A percentile compares a stretch with the other conserved stretches of the same genome.
Conservation (phyloP, 2,888 invertebrate genomes). For the Lathronympha strigana region DNA sequence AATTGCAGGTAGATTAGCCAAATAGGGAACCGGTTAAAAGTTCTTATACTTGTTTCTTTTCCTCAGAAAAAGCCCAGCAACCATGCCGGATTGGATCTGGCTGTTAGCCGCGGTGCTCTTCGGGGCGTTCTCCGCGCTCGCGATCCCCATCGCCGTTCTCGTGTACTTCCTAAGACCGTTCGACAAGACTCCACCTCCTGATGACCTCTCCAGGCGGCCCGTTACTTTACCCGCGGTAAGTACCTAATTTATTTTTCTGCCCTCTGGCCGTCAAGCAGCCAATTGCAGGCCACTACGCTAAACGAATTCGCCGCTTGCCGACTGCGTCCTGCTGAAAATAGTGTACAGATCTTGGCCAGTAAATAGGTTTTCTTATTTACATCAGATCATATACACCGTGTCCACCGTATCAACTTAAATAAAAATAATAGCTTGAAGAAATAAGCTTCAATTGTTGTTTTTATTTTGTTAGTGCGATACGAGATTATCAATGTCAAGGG, state of each 20-base stretch:
- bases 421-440: too few species aligned
- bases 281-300: too few species aligned
- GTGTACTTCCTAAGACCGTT: slow-evolving; percentile 70
- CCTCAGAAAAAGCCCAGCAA: slow-evolving; percentile 48
- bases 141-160: slow-evolving; percentile 66
- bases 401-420: too few species aligned
- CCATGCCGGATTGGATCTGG: slow-evolving; percentile 80
- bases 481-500: too few species aligned
- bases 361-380: too few species aligned
- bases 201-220: slow-evolving; percentile 61
- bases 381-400: too few species aligned
- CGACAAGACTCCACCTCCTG: slow-evolving; percentile 60
- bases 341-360: neutral
- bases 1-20: too few species aligned
- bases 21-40: too few species aligned
- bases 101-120: slow-evolving; percentile 69
- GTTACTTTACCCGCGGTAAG: slow-evolving; percentile 74
- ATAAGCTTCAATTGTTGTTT: too few species aligned
- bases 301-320: too few species aligned
- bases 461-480: too few species aligned
- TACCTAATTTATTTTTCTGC: neutral
- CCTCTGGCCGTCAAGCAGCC: neutral
- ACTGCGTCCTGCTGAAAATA: too few species aligned
- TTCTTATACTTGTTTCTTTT: neutral
- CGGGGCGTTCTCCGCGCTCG: slow-evolving; percentile 70